Evolutionary conservation across 92 coral and sea anemone genomes (phyloP), one percentile per base, ranked within the genome.

Genomic region (Epizoanthus illoricatus): DNA sequence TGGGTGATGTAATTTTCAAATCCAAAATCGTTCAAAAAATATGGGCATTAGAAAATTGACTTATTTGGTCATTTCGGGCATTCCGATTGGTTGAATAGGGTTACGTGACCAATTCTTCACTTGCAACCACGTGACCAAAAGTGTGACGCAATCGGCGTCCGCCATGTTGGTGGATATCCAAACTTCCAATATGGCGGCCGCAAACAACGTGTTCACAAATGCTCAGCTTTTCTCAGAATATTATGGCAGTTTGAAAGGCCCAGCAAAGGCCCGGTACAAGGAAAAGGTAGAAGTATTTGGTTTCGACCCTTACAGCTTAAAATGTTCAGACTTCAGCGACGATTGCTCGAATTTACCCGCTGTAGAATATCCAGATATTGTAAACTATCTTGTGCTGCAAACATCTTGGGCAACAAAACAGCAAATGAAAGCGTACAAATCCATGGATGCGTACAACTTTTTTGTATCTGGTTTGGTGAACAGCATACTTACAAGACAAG

Each of bases 381-480:
- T 85, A 5, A 88, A 85, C 28, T 88, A 88, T 57, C 59, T 81
- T 45, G 86, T 88, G 4, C 43, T 86, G 13, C 89, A 89, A 60
- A 86, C 92, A 36, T 89, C 89, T 6, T 89, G 87, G 89, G 81
- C 69, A 36, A 75, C 87, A 17, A 83, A 76, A 3, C 40, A 45
- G 42, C 92, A 89, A 74, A 89, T 89, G 90, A 89, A 83, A 65
- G 93, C 88, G 2, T 80, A 78, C 90, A 90, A 90, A 43, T 60
- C 82, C 2, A 45, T 79, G 39, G 93, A 90, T 3, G 90, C 88
- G 0, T 90, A 83, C 56, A 71, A 90, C 24, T 90, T 90, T 65
- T 90, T 83, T 56, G 86, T 87, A 8, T 90, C 86, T 73, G 93
- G 93, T 11, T 87, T 88, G 93, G 90, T 90, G 12, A 65, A 71